Evolutionary conservation across 2,797 vertebrate species (phyloP).

Genomic region (Spinus olivaceus): DNA sequence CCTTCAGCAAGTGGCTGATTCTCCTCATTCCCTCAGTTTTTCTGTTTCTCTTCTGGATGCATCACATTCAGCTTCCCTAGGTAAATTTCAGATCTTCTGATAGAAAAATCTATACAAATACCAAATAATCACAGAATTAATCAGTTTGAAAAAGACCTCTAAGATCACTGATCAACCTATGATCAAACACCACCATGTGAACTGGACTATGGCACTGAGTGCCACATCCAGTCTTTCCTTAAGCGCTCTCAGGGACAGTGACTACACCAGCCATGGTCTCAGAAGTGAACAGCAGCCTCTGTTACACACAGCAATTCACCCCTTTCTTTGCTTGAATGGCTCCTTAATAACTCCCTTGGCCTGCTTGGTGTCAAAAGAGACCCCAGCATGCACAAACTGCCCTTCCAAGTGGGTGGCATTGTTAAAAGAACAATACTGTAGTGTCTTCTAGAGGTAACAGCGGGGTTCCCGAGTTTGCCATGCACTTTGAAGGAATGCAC

Average conservation of each 20-base stretch:
- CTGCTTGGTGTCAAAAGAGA: background rate
- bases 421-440: constrained; percentile 3
- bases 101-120: background rate
- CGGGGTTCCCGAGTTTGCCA: background rate
- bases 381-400: background rate
- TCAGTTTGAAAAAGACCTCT: background rate
- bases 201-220: background rate
- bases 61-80: background rate
- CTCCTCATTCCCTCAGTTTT: background rate
- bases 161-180: background rate
- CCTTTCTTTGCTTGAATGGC: background rate
- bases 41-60: background rate
- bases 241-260: background rate
- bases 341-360: background rate
- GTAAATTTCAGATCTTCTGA: background rate
- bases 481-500: background rate
- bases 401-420: constrained; percentile 6
- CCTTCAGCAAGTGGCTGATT: background rate
- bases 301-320: background rate
- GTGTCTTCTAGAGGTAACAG: background rate
- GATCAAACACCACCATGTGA: background rate
- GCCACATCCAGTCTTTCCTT: background rate
- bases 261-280: background rate
- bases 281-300: background rate
- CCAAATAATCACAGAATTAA: background rate